phyloP scores from a whole-genome alignment of 2,888 invertebrate genomes.

The Macrosiphum euphorbiae region DNA sequence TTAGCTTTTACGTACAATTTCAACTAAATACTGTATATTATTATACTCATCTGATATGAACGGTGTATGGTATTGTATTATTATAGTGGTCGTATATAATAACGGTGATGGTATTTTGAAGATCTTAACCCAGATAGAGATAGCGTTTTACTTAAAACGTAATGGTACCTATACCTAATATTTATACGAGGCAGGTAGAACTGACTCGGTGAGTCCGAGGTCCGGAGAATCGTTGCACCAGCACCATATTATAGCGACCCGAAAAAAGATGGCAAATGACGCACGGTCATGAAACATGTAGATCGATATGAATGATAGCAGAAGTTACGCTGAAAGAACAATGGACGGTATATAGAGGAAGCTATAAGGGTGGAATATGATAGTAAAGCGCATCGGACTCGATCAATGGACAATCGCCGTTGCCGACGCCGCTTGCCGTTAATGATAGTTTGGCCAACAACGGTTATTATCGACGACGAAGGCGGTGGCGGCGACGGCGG shows the following conservation, averaged over 20 bases:
- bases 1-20: neutral
- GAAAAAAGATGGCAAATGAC: neutral
- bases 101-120: neutral
- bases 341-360: neutral
- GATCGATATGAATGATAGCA: neutral
- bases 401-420: conserved; percentile 15
- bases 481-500: neutral
- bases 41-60: neutral
- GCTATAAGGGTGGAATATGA: neutral
- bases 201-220: neutral
- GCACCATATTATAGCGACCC: neutral
- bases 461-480: neutral
- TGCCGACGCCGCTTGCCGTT: neutral
- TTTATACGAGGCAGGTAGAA: neutral
- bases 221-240: neutral
- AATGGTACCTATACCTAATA: neutral
- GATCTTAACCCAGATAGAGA: neutral
- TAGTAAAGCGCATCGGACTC: conserved; percentile 17
- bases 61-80: neutral
- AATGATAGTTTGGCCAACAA: conserved; percentile 37
- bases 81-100: neutral
- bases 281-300: neutral
- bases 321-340: neutral
- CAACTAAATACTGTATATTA: neutral
- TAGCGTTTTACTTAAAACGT: neutral